Conservation (phyloP, 2,797 vertebrate species). For the Catostomus latipinnis region DNA sequence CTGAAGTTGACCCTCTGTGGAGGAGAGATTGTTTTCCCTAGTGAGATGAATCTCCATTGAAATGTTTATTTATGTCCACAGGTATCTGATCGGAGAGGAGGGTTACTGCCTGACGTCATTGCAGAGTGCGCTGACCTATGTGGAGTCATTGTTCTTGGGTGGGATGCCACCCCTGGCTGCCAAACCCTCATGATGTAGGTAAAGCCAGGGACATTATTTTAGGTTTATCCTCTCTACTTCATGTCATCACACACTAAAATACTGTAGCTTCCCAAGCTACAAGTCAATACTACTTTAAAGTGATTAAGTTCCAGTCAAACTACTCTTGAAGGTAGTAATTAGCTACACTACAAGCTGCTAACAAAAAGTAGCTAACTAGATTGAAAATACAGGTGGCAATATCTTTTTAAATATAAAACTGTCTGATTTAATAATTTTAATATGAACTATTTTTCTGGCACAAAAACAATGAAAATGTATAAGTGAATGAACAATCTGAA, state of each 20-base stretch:
- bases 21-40: neutral
- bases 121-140: slow-evolving; percentile 89
- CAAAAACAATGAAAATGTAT: too few relatives aligned
- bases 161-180: slow-evolving; percentile 50
- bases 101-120: slow-evolving; percentile 96
- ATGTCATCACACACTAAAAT: neutral
- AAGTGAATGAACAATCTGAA: too few relatives aligned
- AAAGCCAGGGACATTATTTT: slow-evolving; percentile 16
- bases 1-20: slow-evolving; percentile 47
- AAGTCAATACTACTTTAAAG: too few relatives aligned
- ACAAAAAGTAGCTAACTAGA: too few relatives aligned
- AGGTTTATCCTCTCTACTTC: neutral
- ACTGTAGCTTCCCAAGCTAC: too few relatives aligned
- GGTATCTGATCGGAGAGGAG: slow-evolving; percentile 94
- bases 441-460: too few relatives aligned
- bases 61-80: slow-evolving; percentile 64
- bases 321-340: too few relatives aligned
- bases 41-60: slow-evolving; percentile 19
- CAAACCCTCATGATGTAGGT: slow-evolving; percentile 69
- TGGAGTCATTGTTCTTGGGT: slow-evolving; percentile 82
- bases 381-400: too few relatives aligned
- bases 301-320: too few relatives aligned
- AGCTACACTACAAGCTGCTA: too few relatives aligned
- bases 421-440: too few relatives aligned
- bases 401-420: too few relatives aligned